Evolutionary conservation across 92 coral and sea anemone genomes (phyloP), one percentile per base, ranked within the genome.

Genomic region (Desmophyllum pertusum): DNA sequence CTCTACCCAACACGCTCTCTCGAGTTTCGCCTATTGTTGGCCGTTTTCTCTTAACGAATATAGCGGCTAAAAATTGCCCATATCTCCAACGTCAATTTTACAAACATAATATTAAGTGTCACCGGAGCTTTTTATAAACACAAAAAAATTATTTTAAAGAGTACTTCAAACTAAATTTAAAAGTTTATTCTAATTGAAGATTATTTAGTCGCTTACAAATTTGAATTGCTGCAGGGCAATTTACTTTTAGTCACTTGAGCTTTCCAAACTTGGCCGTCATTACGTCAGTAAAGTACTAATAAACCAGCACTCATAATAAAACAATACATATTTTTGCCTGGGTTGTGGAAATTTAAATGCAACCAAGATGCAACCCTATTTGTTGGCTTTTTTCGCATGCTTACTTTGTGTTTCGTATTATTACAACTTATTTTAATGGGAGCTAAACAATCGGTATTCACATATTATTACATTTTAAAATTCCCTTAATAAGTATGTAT

Each of bases 191-290:
- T 29, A 74, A 75, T 11, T 53, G 11, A 52, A 75, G 52, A 75
- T 75, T 35, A 23, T 67, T 67, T 67, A 38, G 73, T 67, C 73
- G 45, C 73, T 67, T 67, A 35, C 42, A 38, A 33, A 67, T 37
- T 19, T 67, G 42, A 67, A 67, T 67, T 67, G 73, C 73, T 67
- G 45, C 10, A 59, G 19, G 73, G 73, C 29, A 38, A 33, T 38
- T 67, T 5, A 17, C 42, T n/a, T n/a, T n/a, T n/a, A n/a, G 55
- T 10, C 13, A 50, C 11, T 67, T 35, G 25, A 67, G 25, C 10
- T 25, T 38, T 67, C 45, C 45, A 25, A 33, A 6, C 10, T 31
- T 33, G 23, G 13, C 42, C 23, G 10, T 17, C 45, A 31, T 36
- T 66, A 36, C 15, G n/a, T n/a, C n/a, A 35, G 23, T 36, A 0